Evolutionary conservation across 2,797 vertebrate species (phyloP).

Genomic region (Brotula barbata): DNA sequence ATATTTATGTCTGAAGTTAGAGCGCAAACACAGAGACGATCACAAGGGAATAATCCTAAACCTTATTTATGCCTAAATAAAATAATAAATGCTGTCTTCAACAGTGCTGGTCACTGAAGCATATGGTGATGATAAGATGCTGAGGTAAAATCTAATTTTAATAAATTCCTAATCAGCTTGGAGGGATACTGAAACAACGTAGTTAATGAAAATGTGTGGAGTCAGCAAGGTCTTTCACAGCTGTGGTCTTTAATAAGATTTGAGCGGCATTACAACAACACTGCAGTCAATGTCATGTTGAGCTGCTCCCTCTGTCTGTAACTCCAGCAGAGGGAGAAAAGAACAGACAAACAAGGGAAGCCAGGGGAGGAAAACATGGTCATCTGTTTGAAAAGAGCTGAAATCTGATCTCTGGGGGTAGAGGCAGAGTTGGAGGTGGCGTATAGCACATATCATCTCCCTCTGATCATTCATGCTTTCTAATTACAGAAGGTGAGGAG

Average conservation of each 20-base stretch:
- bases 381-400: constrained; percentile 84
- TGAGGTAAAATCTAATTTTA: constrained; percentile 85
- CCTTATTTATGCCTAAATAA: constrained; percentile 43
- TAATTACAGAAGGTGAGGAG: constrained; percentile 99
- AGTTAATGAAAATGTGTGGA: constrained; percentile 83
- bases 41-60: constrained; percentile 23
- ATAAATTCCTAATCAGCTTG: constrained; percentile 86
- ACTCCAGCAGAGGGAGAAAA: constrained; percentile 65
- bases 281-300: constrained; percentile 83
- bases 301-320: constrained; percentile 82
- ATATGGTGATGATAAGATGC: constrained; percentile 77
- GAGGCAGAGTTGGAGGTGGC: constrained; percentile 72
- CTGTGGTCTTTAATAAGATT: constrained; percentile 86
- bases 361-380: constrained; percentile 80
- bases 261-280: constrained; percentile 85
- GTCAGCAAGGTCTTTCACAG: constrained; percentile 86
- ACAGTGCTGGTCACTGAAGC: constrained; percentile 69
- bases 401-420: constrained; percentile 85
- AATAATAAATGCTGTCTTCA: constrained; percentile 67
- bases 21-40: constrained; percentile 21
- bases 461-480: constrained; percentile 98
- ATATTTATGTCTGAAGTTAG: constrained; percentile 12
- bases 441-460: constrained; percentile 88
- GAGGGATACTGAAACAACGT: constrained; percentile 78
- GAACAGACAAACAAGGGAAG: constrained; percentile 74